Evolutionary conservation across 2,797 vertebrate genomes (phyloP).

Genomic region (Vultur gryphus): DNA sequence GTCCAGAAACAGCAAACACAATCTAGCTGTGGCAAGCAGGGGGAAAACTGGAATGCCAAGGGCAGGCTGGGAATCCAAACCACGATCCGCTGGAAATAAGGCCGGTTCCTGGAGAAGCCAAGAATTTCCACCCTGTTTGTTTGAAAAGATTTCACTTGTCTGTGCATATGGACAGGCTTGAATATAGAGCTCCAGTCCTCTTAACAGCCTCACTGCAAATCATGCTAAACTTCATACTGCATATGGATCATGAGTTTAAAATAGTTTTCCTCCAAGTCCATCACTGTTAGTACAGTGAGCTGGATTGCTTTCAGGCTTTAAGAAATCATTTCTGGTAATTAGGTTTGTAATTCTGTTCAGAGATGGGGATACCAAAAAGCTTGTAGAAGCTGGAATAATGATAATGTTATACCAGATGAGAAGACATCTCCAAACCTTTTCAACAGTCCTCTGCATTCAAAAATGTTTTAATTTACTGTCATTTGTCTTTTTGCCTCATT

Average conservation of each 20-base stretch:
- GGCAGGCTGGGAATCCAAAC: slow-evolving; percentile 70
- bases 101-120: slow-evolving; percentile 67
- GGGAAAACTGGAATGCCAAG: slow-evolving; percentile 69
- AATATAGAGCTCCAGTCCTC: background rate
- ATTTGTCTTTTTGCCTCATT: background rate
- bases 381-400: background rate
- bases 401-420: background rate
- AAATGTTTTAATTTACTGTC: background rate
- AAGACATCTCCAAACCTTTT: background rate
- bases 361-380: background rate
- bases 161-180: background rate
- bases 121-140: slow-evolving; percentile 71
- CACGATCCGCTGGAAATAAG: slow-evolving; percentile 69
- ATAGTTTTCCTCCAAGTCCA: background rate
- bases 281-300: background rate
- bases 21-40: slow-evolving; percentile 72
- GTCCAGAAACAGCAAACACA: slow-evolving; percentile 81
- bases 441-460: background rate
- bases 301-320: background rate
- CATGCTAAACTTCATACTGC: background rate
- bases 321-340: background rate
- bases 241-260: background rate
- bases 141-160: slow-evolving; percentile 64
- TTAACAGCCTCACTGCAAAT: background rate
- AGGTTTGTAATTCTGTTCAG: background rate